Evolutionary conservation across 2,797 vertebrate genomes (phyloP).

Genomic region (Sebastes goodei): DNA sequence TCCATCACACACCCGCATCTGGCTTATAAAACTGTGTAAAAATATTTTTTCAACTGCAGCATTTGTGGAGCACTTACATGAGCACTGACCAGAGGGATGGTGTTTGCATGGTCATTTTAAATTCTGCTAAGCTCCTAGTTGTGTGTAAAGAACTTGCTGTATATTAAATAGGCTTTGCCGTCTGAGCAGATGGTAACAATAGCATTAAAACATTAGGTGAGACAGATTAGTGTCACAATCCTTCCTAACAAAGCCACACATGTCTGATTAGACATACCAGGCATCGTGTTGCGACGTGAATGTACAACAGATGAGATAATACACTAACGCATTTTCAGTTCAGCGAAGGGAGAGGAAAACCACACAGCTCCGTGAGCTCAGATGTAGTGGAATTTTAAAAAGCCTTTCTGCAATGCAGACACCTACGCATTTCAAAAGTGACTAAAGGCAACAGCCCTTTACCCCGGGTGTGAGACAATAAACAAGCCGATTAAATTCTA

Average conservation of each 20-base stretch:
- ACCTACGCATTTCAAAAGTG: constrained; percentile 7
- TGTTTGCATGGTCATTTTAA: constrained; percentile 30
- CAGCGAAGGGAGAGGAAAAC: not conserved
- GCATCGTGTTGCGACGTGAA: constrained; percentile 9
- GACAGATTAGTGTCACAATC: constrained; percentile 65
- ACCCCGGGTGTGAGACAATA: constrained; percentile 4
- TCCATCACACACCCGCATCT: constrained; percentile 16
- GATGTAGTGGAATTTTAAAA: constrained; percentile 29
- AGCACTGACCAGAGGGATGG: constrained; percentile 14
- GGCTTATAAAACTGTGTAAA: constrained; percentile 5
- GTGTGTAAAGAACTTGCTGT: constrained; percentile 34
- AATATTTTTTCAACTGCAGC: not conserved
- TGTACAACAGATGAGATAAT: constrained; percentile 33
- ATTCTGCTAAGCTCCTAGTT: constrained; percentile 48
- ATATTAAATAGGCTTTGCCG: constrained; percentile 49
- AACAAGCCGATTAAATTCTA: constrained; percentile 21
- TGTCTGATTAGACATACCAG: constrained; percentile 42
- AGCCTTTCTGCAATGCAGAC: constrained; percentile 14
- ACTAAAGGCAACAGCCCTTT: constrained; percentile 1
- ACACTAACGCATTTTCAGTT: constrained; percentile 4
- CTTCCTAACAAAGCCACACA: constrained; percentile 44
- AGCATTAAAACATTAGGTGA: constrained; percentile 68
- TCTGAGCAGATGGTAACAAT: constrained; percentile 65
- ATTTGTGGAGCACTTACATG: not conserved
- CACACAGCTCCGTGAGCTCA: not conserved